phyloP scores from a whole-genome alignment of 2,797 vertebrate species.

The Epinephelus malabaricus region DNA sequence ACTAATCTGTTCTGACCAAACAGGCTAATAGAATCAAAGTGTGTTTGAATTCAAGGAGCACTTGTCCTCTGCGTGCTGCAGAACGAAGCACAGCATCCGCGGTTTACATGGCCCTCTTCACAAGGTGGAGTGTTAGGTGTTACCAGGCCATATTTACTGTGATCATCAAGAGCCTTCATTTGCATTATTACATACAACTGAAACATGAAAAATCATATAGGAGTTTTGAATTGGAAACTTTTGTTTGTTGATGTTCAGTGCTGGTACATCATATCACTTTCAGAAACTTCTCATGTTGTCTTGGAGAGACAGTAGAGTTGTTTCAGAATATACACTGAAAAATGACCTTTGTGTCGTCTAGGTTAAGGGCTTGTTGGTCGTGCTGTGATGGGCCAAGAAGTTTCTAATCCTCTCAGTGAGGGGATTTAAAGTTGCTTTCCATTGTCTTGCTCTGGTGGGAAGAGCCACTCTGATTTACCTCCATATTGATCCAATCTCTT shows the following conservation, averaged over 20 bases:
- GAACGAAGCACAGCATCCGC: too few relatives aligned
- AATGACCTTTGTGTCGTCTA: conserved; percentile 11
- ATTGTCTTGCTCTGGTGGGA: conserved; percentile 30
- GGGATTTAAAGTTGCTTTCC: conserved; percentile 39
- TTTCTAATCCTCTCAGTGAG: conserved; percentile 38
- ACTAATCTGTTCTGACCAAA: not conserved
- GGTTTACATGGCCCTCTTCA: too few relatives aligned
- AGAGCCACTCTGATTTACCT: conserved; percentile 44
- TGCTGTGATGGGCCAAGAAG: conserved; percentile 11
- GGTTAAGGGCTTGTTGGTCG: conserved; percentile 16
- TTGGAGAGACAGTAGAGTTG: not conserved
- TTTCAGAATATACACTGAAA: not conserved
- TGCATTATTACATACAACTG: not conserved
- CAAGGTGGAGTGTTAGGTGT: too few relatives aligned
- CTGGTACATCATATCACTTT: not conserved
- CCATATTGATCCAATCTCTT: conserved; percentile 51
- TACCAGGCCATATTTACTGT: not conserved
- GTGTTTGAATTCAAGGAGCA: conserved; percentile 1
- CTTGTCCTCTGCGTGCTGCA: not conserved
- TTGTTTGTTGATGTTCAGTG: not conserved
- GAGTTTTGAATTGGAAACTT: not conserved
- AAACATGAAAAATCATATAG: not conserved
- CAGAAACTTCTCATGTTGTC: not conserved
- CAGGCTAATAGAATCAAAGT: not conserved
- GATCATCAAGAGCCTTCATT: not conserved